These are phyloP conservation scores for Numida meleagris DNA, from an alignment of 2,113 vertebrate species.

Conservation along the genomic window DNA sequence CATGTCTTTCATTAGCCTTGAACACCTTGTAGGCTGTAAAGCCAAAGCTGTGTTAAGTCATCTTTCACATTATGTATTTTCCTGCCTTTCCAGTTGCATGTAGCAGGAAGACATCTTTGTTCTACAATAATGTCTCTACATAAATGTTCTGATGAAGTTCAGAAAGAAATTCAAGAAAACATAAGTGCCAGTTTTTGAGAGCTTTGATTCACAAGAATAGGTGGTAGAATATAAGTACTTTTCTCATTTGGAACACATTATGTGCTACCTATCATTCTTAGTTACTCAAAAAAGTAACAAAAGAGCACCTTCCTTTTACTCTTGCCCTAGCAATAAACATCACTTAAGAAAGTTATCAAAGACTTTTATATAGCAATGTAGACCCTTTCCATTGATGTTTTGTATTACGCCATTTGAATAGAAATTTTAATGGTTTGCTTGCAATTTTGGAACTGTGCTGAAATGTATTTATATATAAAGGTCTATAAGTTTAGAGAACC, in stretches of 20 bases:
- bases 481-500: not conserved
- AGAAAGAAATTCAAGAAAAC: not conserved
- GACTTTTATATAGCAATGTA: not conserved
- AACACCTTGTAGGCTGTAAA: not conserved
- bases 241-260: not conserved
- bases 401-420: not conserved
- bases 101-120: not conserved
- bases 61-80: not conserved
- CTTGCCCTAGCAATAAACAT: not conserved
- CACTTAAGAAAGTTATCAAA: not conserved
- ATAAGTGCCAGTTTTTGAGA: not conserved
- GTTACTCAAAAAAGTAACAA: not conserved
- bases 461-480: not conserved
- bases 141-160: not conserved
- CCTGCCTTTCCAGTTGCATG: not conserved
- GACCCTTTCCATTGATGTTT: not conserved
- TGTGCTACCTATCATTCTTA: not conserved
- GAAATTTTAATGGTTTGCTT: not conserved
- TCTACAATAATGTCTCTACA: not conserved
- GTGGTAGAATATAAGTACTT: not conserved
- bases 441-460: not conserved
- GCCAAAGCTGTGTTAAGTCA: not conserved
- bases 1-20: not conserved
- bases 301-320: not conserved
- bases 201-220: not conserved